phyloP scores from a whole-genome alignment of 2,797 vertebrate species.

The Odontamblyopus rebecca region DNA sequence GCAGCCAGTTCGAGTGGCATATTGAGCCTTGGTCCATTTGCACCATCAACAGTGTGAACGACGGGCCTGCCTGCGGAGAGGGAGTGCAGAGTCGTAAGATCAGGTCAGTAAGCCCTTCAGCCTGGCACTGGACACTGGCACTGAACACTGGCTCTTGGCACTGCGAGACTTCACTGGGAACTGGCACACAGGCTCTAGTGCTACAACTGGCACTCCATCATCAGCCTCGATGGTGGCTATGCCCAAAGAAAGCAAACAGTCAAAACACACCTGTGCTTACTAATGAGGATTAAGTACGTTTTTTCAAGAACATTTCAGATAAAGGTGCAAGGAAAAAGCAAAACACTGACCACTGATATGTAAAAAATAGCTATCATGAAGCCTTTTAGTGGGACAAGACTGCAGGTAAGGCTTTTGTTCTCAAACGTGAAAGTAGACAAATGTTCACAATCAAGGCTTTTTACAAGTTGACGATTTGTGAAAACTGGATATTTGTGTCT shows the following conservation, averaged over 20 bases:
- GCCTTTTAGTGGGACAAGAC: not conserved
- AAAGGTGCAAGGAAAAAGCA: not conserved
- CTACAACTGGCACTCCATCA: conserved; percentile 23
- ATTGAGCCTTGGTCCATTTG: conserved; percentile 91
- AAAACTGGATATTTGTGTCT: no score
- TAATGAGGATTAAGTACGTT: conserved; percentile 31
- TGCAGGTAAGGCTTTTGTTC: not conserved
- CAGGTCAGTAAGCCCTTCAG: conserved; percentile 78
- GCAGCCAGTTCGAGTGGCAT: conserved; percentile 86
- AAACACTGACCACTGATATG: not conserved
- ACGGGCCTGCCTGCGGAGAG: conserved; percentile 86
- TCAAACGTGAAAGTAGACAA: no score
- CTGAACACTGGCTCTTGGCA: conserved; percentile 17
- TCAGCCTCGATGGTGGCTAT: conserved; percentile 25
- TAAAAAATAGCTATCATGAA: not conserved
- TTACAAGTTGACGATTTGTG: no score
- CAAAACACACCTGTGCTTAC: conserved; percentile 34
- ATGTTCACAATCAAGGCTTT: no score
- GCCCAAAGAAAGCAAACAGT: conserved; percentile 42
- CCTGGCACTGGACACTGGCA: conserved; percentile 32
- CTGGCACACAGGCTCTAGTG: conserved; percentile 25
- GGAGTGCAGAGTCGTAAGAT: conserved; percentile 91
- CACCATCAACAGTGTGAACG: conserved; percentile 86
- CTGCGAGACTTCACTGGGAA: conserved; percentile 21
- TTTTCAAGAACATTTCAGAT: conserved; percentile 15